Evolutionary conservation across 1,140 invertebrate genomes (phyloP).

Genomic region (Cataglyphis hispanica): DNA sequence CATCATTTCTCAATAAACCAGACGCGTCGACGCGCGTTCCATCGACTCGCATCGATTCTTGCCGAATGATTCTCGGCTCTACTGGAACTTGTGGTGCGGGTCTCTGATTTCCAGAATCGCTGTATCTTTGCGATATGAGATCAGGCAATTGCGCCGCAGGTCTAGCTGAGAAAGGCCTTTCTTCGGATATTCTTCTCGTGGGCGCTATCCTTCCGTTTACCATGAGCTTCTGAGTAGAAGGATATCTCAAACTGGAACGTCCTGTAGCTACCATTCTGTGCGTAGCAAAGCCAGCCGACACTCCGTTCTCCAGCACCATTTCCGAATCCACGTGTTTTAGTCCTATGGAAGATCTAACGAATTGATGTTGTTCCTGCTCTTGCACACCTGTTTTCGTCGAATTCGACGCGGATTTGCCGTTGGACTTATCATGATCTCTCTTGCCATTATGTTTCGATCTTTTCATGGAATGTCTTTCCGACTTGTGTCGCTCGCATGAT

Average conservation of each 20-base stretch:
- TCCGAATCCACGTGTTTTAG: constrained; percentile 75
- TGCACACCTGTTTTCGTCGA: constrained; percentile 70
- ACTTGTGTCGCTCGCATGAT: constrained; percentile 79
- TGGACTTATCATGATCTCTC: constrained; percentile 72
- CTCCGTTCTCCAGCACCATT: constrained; percentile 76
- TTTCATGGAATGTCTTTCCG: constrained; percentile 78
- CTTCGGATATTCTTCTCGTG: constrained; percentile 79
- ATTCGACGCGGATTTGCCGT: constrained; percentile 73
- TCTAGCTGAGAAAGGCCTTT: constrained; percentile 68
- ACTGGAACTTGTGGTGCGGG: constrained; percentile 80
- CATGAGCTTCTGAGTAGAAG: constrained; percentile 85
- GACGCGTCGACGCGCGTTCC: constrained; percentile 75
- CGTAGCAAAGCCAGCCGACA: constrained; percentile 78
- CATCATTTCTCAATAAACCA: constrained; percentile 72
- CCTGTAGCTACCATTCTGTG: constrained; percentile 80
- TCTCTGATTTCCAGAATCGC: constrained; percentile 80
- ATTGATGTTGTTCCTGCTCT: constrained; percentile 74
- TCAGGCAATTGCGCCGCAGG: constrained; percentile 81
- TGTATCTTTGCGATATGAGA: constrained; percentile 80
- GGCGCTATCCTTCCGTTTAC: constrained; percentile 86
- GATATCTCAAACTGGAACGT: constrained; percentile 84
- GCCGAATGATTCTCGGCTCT: constrained; percentile 79
- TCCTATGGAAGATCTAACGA: constrained; percentile 57
- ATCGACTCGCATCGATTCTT: constrained; percentile 82
- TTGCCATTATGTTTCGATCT: constrained; percentile 77